Conservation (phyloP, 2,113 vertebrate species). For the Onychorhynchus coronatus region DNA sequence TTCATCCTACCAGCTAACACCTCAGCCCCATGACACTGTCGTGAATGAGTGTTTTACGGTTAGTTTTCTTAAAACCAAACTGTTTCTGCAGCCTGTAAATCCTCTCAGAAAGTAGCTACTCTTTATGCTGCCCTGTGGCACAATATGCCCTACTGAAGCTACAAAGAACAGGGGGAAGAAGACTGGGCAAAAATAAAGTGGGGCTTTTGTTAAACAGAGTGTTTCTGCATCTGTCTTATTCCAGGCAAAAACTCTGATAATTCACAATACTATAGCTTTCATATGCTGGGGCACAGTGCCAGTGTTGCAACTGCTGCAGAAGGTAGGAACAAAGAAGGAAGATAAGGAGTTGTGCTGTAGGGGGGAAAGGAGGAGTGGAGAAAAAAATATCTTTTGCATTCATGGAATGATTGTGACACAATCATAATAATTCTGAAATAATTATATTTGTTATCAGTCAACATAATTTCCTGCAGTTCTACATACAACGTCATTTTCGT, state of each 20-base stretch:
- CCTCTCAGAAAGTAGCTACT: neutral
- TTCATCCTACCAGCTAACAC: neutral
- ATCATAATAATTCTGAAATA: conserved; percentile 67
- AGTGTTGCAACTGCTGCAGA: conserved; percentile 46
- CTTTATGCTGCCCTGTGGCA: neutral
- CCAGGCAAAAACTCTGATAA: conserved; percentile 32
- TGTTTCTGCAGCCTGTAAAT: neutral
- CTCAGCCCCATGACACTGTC: neutral
- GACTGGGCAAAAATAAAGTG: neutral
- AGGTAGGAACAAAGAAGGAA: conserved; percentile 42
- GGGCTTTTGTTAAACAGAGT: conserved; percentile 17
- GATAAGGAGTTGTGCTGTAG: conserved; percentile 27
- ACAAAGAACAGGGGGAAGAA: neutral
- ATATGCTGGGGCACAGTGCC: conserved; percentile 4
- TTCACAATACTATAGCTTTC: conserved; percentile 32
- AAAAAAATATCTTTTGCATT: conserved; percentile 53
- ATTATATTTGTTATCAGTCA: conserved; percentile 73
- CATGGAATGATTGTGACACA: conserved; percentile 48
- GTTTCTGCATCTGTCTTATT: conserved; percentile 45
- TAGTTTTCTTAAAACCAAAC: neutral
- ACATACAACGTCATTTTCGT: conserved; percentile 33
- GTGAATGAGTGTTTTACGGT: neutral
- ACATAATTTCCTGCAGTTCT: conserved; percentile 67
- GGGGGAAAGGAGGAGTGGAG: neutral
- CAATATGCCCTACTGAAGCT: neutral